Base-by-base conservation (phyloP, 2,888 invertebrate genomes). In the Metallyticus violacea region DNA sequence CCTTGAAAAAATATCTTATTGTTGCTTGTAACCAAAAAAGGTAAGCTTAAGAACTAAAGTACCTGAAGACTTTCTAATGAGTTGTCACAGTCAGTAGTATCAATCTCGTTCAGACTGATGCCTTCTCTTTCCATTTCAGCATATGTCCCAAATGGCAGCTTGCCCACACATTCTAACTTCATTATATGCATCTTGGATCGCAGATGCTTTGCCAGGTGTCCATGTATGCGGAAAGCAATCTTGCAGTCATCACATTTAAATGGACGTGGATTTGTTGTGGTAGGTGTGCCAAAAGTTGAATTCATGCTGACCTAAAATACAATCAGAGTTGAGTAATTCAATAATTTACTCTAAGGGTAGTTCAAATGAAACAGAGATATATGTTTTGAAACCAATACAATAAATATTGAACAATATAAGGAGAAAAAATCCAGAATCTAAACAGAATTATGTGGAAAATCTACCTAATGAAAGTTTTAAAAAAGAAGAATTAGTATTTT, bases 181-280 rank as follows among this genome's bases (percentile, higher is more conserved):
- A 97, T 97, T 79, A 99, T 98, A 91, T 99, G 99, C 94, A 97
- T 97, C 93, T 98, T 98, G 88, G 98, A 98, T 86, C 99, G 95
- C 88, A 99, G 93, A 93, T 99, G 99, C 92, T 99, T 99, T 0
- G 99, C 98, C 90, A 99, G 93, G 92, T 99, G 99, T 0, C 99
- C 99, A 90, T 98, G 99, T 90, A 99, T 99, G 89, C 98, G 94
- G 91, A 99, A 99, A 7, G 98, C 99, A 89, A 98, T 97, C 91
- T 97, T 97, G 91, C 99, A 99, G 91, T 99, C 98, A 26, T 95
- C 95, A 92, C 99, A 99, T 90, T 98, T 97, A 91, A 99, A 99
- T 26, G 99, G 99, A 85, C 99, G 94, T 2, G 99, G 99, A 92
- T 99, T 99, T 89, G 96, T 96, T 22, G 97, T 96, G 7, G 95